Conservation (phyloP, 2,888 invertebrate species). For the Bedellia somnulentella region DNA sequence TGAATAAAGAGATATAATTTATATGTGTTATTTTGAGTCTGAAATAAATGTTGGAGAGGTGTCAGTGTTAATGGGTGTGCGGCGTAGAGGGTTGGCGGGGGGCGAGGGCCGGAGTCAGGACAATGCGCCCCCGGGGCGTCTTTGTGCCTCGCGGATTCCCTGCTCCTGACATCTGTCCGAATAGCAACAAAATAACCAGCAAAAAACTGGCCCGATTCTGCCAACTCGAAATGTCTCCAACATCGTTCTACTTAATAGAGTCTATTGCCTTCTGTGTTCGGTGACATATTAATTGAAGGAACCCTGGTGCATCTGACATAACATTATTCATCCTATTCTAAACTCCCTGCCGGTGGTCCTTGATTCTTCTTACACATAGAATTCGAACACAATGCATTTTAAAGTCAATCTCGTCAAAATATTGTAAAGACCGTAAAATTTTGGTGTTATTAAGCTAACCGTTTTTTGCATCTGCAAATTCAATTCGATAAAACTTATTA, state of each 20-base stretch:
- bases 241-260: conserved; percentile 17
- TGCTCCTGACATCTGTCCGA: conserved; percentile 58
- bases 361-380: conserved; percentile 12
- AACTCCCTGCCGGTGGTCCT: conserved; percentile 34
- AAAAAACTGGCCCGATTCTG: conserved; percentile 51
- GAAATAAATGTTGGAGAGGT: conserved; percentile 43
- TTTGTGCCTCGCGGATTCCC: conserved; percentile 44
- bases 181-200: conserved; percentile 55
- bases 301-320: conserved; percentile 40
- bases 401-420: conserved; percentile 32
- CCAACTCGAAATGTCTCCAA: conserved; percentile 15
- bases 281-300: conserved; percentile 39
- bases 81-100: conserved; percentile 31
- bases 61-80: conserved; percentile 55
- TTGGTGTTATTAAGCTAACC: conserved; percentile 18
- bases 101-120: conserved; percentile 35
- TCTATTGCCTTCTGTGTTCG: conserved; percentile 1
- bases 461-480: conserved; percentile 6
- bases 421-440: conserved; percentile 33
- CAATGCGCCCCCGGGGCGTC: conserved; percentile 53
- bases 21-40: conserved; percentile 46
- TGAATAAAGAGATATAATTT: conserved; percentile 48
- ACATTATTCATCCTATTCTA: conserved; percentile 40
- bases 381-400: conserved; percentile 12
- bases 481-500: no score